phyloP scores from a whole-genome alignment of 2,113 vertebrate genomes.

The Aviceda subcristata region DNA sequence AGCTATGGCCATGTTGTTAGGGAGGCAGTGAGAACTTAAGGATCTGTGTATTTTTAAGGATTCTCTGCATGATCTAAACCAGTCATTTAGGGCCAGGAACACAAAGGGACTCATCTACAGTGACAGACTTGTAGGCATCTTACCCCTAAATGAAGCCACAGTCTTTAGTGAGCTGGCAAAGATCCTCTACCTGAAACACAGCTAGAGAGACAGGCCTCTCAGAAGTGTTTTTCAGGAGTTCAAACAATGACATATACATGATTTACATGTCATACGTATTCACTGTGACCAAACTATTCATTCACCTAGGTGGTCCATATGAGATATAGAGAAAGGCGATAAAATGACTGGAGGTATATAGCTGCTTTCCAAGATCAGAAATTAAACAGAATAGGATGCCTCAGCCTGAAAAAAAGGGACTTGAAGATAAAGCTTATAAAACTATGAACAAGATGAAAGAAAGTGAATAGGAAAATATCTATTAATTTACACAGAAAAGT shows the following conservation, averaged over 20 bases:
- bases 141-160: neutral
- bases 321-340: neutral
- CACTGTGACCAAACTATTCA: neutral
- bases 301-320: neutral
- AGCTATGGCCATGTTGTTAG: accelerated
- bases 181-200: neutral
- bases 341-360: neutral
- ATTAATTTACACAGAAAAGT: neutral
- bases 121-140: neutral
- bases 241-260: neutral
- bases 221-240: neutral
- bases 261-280: neutral
- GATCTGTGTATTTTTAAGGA: no score
- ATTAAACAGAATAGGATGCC: neutral
- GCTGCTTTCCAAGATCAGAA: neutral
- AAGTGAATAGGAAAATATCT: neutral
- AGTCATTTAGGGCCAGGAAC: neutral
- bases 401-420: neutral
- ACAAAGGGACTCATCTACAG: neutral
- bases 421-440: neutral
- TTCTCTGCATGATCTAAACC: neutral
- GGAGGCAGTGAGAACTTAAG: neutral
- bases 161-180: neutral
- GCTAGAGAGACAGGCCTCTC: neutral
- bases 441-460: neutral